A percentile compares a stretch with the other conserved stretches of the same genome.
These are phyloP conservation scores for Eristalis pertinax DNA, from an alignment of 2,888 invertebrate genomes.

Conservation along the genomic window DNA sequence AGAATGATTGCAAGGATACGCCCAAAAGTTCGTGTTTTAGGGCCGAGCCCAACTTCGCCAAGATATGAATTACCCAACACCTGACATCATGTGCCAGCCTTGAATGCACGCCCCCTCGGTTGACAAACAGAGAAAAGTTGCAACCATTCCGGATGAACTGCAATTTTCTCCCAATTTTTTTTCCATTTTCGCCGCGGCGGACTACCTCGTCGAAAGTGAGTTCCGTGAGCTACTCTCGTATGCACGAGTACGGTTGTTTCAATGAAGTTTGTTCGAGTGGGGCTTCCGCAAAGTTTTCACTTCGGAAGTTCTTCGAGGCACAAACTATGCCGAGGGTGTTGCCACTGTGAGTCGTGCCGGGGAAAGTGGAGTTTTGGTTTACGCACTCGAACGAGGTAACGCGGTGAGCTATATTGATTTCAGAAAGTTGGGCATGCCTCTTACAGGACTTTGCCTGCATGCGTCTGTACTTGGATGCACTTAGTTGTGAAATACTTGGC, in stretches of 20 bases:
- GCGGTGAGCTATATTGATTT: background rate
- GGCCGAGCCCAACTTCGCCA: background rate
- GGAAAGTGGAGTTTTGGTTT: background rate
- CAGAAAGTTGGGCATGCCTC: background rate
- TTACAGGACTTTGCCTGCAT: background rate
- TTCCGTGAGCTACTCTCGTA: background rate
- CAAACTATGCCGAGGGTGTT: background rate
- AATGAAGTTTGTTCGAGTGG: background rate
- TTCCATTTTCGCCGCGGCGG: background rate
- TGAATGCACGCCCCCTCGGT: background rate
- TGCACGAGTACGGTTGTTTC: background rate
- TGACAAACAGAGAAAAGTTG: background rate
- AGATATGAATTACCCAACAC: no score
- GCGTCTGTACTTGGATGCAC: background rate
- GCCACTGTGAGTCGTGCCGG: background rate
- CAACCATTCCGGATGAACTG: background rate
- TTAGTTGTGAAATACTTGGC: background rate
- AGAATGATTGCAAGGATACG: background rate
- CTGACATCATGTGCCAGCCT: background rate
- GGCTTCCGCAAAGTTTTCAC: background rate
- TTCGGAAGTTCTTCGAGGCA: background rate
- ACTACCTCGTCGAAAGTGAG: background rate
- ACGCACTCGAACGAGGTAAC: background rate
- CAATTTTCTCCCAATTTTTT: background rate
- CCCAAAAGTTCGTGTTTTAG: background rate